These are phyloP conservation scores for Caenorhabditis macrosperma DNA, from an alignment of 2,888 invertebrate species.

Conservation along the genomic window DNA sequence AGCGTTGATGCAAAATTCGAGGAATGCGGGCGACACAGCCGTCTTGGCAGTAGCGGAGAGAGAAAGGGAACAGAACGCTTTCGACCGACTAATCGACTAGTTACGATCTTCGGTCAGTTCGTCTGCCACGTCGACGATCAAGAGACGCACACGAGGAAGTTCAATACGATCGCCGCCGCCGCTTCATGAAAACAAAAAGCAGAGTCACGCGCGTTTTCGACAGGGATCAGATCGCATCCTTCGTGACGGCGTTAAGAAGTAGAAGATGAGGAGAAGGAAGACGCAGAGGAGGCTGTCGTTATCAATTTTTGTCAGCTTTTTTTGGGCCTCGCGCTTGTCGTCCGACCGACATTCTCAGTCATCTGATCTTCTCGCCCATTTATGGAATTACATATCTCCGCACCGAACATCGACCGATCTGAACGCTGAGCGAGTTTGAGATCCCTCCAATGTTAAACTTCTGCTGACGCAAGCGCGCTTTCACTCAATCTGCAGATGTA, in stretches of 20 bases:
- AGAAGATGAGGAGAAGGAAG: not conserved
- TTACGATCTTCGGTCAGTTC: not conserved
- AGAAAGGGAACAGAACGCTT: slow-evolving; percentile 3
- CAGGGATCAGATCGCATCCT: slow-evolving; percentile 1
- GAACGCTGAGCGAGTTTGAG: slow-evolving; percentile 14
- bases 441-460: slow-evolving; percentile 20
- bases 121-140: slow-evolving; percentile 16
- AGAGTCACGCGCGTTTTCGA: slow-evolving; percentile 18
- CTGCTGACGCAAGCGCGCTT: slow-evolving; percentile 18
- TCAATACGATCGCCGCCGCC: slow-evolving; percentile 9
- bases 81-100: slow-evolving; percentile 8
- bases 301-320: slow-evolving; percentile 53
- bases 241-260: not conserved
- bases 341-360: slow-evolving; percentile 9
- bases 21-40: slow-evolving; percentile 28
- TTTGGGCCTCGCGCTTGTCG: not conserved
- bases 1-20: slow-evolving; percentile 14
- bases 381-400: not conserved
- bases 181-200: slow-evolving; percentile 13
- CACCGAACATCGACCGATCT: not conserved
- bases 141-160: slow-evolving; percentile 9
- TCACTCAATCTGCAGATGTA: slow-evolving; percentile 21
- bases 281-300: slow-evolving; percentile 32
- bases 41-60: slow-evolving; percentile 18
- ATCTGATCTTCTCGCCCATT: slow-evolving; percentile 17